Evolutionary conservation across 2,797 vertebrate species (phyloP).

Genomic region (Sparus aurata): DNA sequence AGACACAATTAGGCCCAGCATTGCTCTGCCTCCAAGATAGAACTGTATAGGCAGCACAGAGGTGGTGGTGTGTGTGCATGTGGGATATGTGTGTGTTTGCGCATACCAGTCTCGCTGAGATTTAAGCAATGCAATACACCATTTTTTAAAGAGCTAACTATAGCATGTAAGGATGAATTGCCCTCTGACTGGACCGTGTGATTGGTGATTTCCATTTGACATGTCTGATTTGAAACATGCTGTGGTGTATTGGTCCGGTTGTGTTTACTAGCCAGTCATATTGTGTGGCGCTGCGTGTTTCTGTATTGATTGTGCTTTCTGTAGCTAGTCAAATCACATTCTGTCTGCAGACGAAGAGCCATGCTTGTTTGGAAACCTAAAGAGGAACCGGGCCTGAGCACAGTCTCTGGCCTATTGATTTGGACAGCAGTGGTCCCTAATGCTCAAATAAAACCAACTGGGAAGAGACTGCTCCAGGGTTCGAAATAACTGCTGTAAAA

Average conservation of each 20-base stretch:
- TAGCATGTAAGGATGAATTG: neutral
- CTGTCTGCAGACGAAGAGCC: slow-evolving; percentile 20
- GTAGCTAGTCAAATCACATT: slow-evolving; percentile 14
- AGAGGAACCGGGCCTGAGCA: slow-evolving; percentile 11
- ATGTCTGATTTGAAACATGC: neutral
- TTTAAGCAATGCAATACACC: slow-evolving; percentile 17
- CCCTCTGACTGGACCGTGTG: neutral
- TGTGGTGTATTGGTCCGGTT: neutral
- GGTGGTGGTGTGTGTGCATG: slow-evolving; percentile 51
- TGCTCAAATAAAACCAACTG: slow-evolving; percentile 24
- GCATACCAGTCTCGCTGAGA: slow-evolving; percentile 19
- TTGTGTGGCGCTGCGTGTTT: neutral
- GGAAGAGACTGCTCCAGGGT: slow-evolving; percentile 40
- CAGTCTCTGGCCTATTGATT: slow-evolving; percentile 37
- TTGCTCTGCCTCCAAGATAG: slow-evolving; percentile 69
- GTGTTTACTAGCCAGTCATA: neutral
- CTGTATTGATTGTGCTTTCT: slow-evolving; percentile 7
- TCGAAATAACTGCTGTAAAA: slow-evolving; percentile 48
- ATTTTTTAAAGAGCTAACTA: slow-evolving; percentile 5
- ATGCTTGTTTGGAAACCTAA: slow-evolving; percentile 30
- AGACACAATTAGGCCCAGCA: slow-evolving; percentile 84
- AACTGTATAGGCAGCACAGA: slow-evolving; percentile 55
- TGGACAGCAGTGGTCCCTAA: slow-evolving; percentile 24
- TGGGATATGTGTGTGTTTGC: slow-evolving; percentile 10
- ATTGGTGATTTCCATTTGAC: neutral